A percentile compares a stretch with the other conserved stretches of the same genome.
Evolutionary conservation across 2,888 invertebrate species (phyloP).

Genomic region (Phengaris arion): DNA sequence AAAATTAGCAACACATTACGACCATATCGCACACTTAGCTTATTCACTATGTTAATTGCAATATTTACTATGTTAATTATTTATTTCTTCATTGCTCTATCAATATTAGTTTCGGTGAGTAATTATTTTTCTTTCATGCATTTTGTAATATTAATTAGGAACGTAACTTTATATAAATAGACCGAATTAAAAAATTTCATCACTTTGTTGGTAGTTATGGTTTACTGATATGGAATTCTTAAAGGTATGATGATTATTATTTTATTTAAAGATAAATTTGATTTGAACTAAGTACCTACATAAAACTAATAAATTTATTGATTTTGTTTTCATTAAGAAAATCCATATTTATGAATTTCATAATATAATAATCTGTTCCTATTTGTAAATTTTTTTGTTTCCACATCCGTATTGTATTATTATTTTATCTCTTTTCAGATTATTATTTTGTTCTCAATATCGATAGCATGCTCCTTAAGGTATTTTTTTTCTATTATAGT

Average conservation of each 20-base stretch:
- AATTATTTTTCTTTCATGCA: not conserved
- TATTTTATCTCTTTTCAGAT: constrained; percentile 32
- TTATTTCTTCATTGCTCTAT: not conserved
- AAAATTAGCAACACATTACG: not conserved
- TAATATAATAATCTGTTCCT: no score
- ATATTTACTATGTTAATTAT: not conserved
- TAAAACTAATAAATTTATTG: no score
- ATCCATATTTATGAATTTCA: no score
- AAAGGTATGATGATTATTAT: not conserved
- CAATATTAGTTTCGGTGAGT: not conserved
- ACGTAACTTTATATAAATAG: not conserved
- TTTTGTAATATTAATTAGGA: not conserved
- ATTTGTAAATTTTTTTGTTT: not conserved
- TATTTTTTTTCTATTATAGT: not conserved
- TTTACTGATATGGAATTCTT: not conserved
- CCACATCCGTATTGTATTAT: not conserved
- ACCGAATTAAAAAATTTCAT: not conserved
- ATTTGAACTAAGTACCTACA: no score
- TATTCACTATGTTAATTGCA: not conserved
- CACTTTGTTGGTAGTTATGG: not conserved
- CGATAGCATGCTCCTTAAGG: constrained; percentile 5
- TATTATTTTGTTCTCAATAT: constrained; percentile 11
- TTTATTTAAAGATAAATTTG: not conserved
- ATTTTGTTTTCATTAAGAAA: no score
- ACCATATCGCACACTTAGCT: not conserved